A percentile compares a stretch with the other conserved stretches of the same genome.
Conservation (phyloP, 2,888 invertebrate species). For the Erannis defoliaria region DNA sequence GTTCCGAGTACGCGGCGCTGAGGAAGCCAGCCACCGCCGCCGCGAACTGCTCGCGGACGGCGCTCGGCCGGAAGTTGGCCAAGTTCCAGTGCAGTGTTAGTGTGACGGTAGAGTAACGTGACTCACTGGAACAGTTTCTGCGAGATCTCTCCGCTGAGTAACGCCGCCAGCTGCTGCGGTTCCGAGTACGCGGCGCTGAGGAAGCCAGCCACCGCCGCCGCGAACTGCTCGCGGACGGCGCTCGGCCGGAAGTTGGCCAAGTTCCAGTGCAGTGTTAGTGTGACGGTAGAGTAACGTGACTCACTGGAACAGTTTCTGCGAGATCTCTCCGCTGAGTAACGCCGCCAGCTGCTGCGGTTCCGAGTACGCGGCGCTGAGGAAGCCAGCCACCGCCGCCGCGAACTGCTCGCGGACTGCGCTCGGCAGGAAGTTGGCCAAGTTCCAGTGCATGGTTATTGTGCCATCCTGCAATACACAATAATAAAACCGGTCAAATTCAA, state of each 20-base stretch:
- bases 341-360: slow-evolving; percentile 82
- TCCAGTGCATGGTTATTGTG: slow-evolving; percentile 95
- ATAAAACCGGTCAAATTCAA: not conserved
- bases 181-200: slow-evolving; percentile 91
- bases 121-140: slow-evolving; percentile 93
- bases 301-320: slow-evolving; percentile 93
- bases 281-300: slow-evolving; percentile 44
- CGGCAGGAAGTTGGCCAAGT: slow-evolving; percentile 93
- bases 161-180: slow-evolving; percentile 75
- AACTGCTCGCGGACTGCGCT: slow-evolving; percentile 74
- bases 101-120: not conserved
- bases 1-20: slow-evolving; percentile 89
- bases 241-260: slow-evolving; percentile 93
- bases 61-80: slow-evolving; percentile 91
- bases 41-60: slow-evolving; percentile 74
- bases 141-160: slow-evolving; percentile 89
- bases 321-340: slow-evolving; percentile 88
- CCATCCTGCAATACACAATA: slow-evolving; percentile 52
- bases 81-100: slow-evolving; percentile 93
- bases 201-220: slow-evolving; percentile 92
- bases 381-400: slow-evolving; percentile 91
- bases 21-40: slow-evolving; percentile 93
- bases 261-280: slow-evolving; percentile 95
- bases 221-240: slow-evolving; percentile 70
- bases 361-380: slow-evolving; percentile 91